Base-by-base conservation (phyloP, 2,888 invertebrate species). In the Caenorhabditis virilis region DNA sequence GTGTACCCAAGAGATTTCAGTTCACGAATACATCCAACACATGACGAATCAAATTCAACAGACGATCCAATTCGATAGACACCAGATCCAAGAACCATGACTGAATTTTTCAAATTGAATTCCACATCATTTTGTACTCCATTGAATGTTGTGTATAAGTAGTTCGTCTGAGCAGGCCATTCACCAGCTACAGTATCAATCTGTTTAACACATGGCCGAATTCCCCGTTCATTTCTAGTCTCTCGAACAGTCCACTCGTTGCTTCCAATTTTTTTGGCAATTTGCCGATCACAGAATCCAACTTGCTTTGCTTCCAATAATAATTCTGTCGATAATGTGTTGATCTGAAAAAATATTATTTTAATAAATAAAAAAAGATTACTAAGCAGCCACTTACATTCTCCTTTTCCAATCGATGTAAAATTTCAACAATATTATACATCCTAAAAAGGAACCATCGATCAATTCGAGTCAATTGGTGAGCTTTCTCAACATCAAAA, bases 31-130 rank as follows among this genome's bases (percentile, higher is more conserved):
- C 97, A 98, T 36, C 95, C 92, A 0, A 98, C 97, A 18, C 97
- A 95, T 84, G 97, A 98, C 91, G 95, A 98, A 86, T 98, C 98
- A 85, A 98, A 98, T 86, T 98, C 98, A 6, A 98, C 98, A 0
- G 95, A 97, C 7, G 83, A 95, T 93, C 66, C 95, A 73, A 95
- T 95, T 57, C 95, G 89, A 82, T 95, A 95, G 1, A 95, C 95
- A 6, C 95, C 95, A 5, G 94, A 94, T 25, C 89, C 88, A 85
- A 80, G 71, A 38, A 84, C 83, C 69, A 83, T 78, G 26, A 85
- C 83, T 11, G 69, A 66, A 55, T 78, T 77, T 57, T 73, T 78
- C 66, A 77, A 63, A 20, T 73, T 65, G 62, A 77, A 76, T 6
- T 65, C 73, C 41, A 95, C 84, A 82, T 95, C 95, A 84, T 93